Conservation (phyloP, 2,113 vertebrate genomes). For the Prolemur simus region DNA sequence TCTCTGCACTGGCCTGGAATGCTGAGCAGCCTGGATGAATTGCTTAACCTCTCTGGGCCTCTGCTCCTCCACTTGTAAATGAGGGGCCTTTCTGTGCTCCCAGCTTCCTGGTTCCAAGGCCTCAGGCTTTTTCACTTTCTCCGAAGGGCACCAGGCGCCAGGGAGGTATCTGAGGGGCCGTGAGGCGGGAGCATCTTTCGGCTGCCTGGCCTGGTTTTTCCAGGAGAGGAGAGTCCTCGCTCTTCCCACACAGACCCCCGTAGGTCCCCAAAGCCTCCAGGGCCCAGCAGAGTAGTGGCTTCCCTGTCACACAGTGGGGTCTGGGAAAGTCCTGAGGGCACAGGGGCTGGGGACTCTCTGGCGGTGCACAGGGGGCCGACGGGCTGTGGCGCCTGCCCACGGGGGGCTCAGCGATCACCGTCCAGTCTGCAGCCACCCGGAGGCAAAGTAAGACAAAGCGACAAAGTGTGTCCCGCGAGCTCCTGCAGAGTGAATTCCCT, state of each 20-base stretch:
- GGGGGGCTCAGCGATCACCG: neutral
- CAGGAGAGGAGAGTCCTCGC: neutral
- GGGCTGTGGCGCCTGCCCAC: no score
- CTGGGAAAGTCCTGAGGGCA: neutral
- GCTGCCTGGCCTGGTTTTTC: neutral
- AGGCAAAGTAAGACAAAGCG: no score
- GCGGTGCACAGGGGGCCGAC: neutral
- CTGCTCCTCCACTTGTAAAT: neutral
- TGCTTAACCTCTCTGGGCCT: neutral
- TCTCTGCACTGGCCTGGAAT: neutral
- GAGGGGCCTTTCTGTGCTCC: fast-evolving
- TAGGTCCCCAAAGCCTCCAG: neutral
- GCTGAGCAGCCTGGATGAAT: neutral
- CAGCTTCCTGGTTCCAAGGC: neutral
- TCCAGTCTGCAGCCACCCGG: fast-evolving
- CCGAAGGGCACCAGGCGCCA: neutral
- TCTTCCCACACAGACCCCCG: neutral
- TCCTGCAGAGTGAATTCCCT: neutral
- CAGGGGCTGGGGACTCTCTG: neutral
- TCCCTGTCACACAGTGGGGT: fast-evolving
- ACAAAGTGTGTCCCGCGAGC: fast-evolving
- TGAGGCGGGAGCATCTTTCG: neutral
- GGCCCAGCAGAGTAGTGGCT: neutral
- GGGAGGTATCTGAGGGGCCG: fast-evolving
- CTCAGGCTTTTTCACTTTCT: neutral